These are phyloP conservation scores for Molothrus aeneus DNA, from an alignment of 2,797 vertebrate genomes.

Conservation along the genomic window DNA sequence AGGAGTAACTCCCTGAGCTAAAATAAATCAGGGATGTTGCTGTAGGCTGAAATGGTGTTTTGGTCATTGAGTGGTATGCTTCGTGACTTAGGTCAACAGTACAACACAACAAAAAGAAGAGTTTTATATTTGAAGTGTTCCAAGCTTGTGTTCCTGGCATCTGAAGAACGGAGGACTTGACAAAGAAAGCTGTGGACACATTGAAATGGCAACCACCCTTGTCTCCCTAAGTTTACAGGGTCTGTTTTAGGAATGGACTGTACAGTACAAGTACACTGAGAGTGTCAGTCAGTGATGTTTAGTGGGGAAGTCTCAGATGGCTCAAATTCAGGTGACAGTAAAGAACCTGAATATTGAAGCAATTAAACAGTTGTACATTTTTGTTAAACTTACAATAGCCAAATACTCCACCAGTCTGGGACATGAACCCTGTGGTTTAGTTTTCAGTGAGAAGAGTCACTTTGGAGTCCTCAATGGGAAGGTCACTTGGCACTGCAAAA, in stretches of 20 bases:
- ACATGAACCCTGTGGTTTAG: background rate
- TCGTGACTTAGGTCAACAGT: background rate
- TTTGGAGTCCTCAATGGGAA: background rate
- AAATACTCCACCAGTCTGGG: background rate
- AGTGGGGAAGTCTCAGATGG: background rate
- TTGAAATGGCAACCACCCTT: background rate
- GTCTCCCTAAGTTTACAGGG: background rate
- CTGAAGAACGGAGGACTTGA: background rate
- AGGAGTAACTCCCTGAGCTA: background rate
- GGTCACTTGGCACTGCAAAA: background rate
- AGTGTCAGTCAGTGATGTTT: background rate
- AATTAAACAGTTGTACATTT: background rate
- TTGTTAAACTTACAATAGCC: background rate
- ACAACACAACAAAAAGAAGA: background rate
- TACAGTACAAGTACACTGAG: accelerated
- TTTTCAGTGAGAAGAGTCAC: background rate
- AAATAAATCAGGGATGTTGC: background rate
- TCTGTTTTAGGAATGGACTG: background rate
- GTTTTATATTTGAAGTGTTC: background rate
- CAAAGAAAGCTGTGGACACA: background rate
- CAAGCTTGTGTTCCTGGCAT: background rate
- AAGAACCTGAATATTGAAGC: background rate
- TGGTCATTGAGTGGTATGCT: background rate
- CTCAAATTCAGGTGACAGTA: background rate
- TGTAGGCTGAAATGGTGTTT: background rate